phyloP scores from a whole-genome alignment of 2,113 vertebrate genomes.

The Rhinoderma darwinii region DNA sequence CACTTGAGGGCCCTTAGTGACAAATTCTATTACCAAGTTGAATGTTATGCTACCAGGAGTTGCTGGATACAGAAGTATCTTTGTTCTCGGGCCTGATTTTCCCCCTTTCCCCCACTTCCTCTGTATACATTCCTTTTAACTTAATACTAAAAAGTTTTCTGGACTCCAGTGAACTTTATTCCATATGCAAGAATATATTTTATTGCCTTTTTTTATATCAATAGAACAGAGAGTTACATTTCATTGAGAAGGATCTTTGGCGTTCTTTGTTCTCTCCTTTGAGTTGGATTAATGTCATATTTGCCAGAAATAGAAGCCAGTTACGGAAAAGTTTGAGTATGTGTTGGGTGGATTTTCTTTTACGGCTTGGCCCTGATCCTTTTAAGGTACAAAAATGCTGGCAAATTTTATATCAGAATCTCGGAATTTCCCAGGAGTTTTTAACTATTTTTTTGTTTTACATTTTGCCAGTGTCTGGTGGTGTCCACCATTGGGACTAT shows the following conservation, averaged over 20 bases:
- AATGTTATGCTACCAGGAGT: constrained; percentile 32
- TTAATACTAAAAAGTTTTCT: background rate
- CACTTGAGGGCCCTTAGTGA: constrained; percentile 36
- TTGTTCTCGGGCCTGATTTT: constrained; percentile 35
- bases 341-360: constrained; percentile 17
- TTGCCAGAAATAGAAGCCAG: constrained; percentile 21
- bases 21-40: constrained; percentile 33
- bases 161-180: background rate
- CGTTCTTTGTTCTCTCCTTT: background rate
- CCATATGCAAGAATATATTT: constrained; percentile 27
- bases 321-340: constrained; percentile 4
- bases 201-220: constrained; percentile 4
- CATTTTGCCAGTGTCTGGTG: background rate
- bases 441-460: background rate
- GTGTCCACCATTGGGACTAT: background rate
- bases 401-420: background rate
- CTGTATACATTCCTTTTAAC: constrained; percentile 40
- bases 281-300: constrained; percentile 22
- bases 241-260: background rate
- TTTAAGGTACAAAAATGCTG: background rate
- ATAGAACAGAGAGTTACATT: background rate
- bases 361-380: constrained; percentile 6
- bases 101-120: constrained; percentile 31
- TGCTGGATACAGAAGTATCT: constrained; percentile 40
- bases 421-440: background rate